Base-by-base conservation (phyloP, 2,113 vertebrate genomes). In the Ciconia maguari region DNA sequence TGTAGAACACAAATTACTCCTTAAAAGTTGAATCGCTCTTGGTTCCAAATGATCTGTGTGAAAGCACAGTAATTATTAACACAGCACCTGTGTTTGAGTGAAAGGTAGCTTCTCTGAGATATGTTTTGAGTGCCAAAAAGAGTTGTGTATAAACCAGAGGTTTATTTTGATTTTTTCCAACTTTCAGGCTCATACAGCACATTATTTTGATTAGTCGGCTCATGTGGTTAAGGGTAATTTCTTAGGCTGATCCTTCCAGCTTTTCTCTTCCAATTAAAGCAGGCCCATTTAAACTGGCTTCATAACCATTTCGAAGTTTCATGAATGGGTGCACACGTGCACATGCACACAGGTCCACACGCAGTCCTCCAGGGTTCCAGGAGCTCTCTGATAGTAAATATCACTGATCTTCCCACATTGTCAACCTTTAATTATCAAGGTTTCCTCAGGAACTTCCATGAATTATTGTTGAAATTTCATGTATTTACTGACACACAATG, bases 161-260 rank as follows among this genome's bases (percentile, higher is more conserved):
- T 92, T 94, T 94, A 52, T 91, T 93, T 91, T 64, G 11, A 13
- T 75, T 84, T 89, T 87, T 87, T 58, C 32, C 16, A 61, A 21
- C 10, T 79, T 95, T 79, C 49, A 76, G 44, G 9, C 27, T 76
- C 44, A 76, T 38, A 36, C 29, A 57, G 25, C 41, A 71, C 21
- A 15, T 77, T 92, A 94, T 89, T 94, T 94, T 94, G 69, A 76
- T 96, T 93, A 90, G 65, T 82, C 65, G 89, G 36, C 7, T 93
- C 36, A 66, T 65, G 89, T 76, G 83, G 61, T 69, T 87, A 52
- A 84, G 27, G 41, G 32, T 46, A 89, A 65, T 57, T 89, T 93
- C 91, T 94, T 52, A 79, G 62, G 46, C 60, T 84, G 81, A 69
- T 85, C 49, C 42, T 87, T 76, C 36, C 61, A 89, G 20, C 17